Conservation (phyloP, 2,888 invertebrate genomes). For the Perizoma flavofasciatum region DNA sequence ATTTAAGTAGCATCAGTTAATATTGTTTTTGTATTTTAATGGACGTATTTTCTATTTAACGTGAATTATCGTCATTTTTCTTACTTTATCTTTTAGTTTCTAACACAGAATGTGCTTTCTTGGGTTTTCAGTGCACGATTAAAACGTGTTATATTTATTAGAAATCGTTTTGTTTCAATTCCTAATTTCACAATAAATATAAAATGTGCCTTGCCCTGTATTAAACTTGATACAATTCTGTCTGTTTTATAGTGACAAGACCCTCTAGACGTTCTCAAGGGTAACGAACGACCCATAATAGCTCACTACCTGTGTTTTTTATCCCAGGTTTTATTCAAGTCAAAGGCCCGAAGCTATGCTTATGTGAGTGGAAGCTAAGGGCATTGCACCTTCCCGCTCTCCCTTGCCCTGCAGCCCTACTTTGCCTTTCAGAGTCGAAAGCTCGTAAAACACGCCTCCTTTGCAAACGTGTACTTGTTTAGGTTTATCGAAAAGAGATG, state of each 20-base stretch:
- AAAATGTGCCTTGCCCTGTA: constrained; percentile 5
- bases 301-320: constrained; percentile 81
- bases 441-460: constrained; percentile 63
- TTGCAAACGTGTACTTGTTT: constrained; percentile 58
- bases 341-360: constrained; percentile 74
- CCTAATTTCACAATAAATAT: constrained; percentile 20
- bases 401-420: constrained; percentile 83
- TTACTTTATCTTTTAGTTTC: constrained; percentile 22
- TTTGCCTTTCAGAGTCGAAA: constrained; percentile 71
- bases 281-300: constrained; percentile 76
- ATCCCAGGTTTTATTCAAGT: constrained; percentile 66
- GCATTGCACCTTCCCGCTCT: constrained; percentile 80
- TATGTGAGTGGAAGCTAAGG: constrained; percentile 72
- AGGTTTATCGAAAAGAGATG: constrained; percentile 74
- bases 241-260: constrained; percentile 44
- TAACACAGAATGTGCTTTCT: constrained; percentile 31
- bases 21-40: constrained; percentile 12
- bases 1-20: constrained; percentile 29
- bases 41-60: constrained; percentile 23
- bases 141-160: constrained; percentile 33
- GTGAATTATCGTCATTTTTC: constrained; percentile 18
- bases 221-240: constrained; percentile 29
- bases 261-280: constrained; percentile 78
- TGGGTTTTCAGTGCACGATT: constrained; percentile 23
- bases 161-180: constrained; percentile 14